phyloP scores from a whole-genome alignment of 1,140 invertebrate species.

The Mercenaria mercenaria region DNA sequence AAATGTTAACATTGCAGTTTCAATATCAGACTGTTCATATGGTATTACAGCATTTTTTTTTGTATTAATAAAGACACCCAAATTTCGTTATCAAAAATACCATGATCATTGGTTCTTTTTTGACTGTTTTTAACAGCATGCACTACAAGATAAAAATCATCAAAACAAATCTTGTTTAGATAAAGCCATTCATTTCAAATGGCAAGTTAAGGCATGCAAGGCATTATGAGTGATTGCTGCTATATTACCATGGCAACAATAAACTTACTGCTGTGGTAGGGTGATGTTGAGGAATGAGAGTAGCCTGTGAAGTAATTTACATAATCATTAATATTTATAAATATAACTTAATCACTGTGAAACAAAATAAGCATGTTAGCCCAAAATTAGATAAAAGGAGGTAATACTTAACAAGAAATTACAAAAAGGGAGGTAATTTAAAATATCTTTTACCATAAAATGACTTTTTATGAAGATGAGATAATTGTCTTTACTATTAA shows the following conservation, averaged over 20 bases:
- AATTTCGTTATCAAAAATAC: too few species aligned
- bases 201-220: constrained; percentile 33
- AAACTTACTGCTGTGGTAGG: constrained; percentile 65
- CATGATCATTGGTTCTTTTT: background rate
- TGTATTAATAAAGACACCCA: too few species aligned
- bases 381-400: too few species aligned
- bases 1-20: too few species aligned
- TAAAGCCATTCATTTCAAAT: constrained; percentile 6
- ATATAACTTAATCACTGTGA: background rate
- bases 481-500: too few species aligned
- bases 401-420: too few species aligned
- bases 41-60: too few species aligned
- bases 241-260: background rate
- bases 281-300: constrained; percentile 22
- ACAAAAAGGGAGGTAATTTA: too few species aligned
- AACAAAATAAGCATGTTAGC: constrained; percentile 17
- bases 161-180: constrained; percentile 19
- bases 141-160: constrained; percentile 46
- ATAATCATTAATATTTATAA: constrained; percentile 3
- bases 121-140: constrained; percentile 8
- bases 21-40: too few species aligned
- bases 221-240: constrained; percentile 24
- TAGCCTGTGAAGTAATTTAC: constrained; percentile 35
- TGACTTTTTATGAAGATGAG: too few species aligned
- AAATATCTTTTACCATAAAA: too few species aligned